Base-by-base conservation (phyloP, 2,797 vertebrate species). In the Poecilia velifera region DNA sequence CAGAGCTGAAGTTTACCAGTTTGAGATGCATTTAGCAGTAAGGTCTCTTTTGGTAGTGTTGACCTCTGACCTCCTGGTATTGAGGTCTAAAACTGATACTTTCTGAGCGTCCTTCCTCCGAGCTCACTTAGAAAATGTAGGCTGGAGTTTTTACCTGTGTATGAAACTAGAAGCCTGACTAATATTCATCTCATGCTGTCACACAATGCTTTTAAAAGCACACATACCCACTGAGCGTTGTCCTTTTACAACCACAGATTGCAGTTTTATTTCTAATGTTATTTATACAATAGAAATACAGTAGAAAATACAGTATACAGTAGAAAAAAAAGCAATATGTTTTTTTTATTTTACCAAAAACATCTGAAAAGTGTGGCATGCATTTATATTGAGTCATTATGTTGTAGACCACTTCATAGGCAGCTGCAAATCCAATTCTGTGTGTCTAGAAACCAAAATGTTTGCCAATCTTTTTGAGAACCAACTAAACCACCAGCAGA, bases 11-110 rank as follows among this genome's bases (percentile, higher is more conserved):
- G 78, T 84, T 82, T 74, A 0, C 45, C 79, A 51, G 0, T 45
- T 81, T 31, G 31, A 79, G 39, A 45, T 77, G 85, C 78, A 82
- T 88, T 90, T 83, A 79, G 77, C 83, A 4, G 83, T 83, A 89
- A 87, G 88, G 82, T 80, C 87, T 80, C 3, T 0, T 10, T 84
- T 78, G 20, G 78, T 68, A 43, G 77, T 7, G 36, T 41, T 78
- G 80, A 86, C 85, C 83, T 87, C 28, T 78, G 74, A 82, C 86
- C 80, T 51, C 77, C 73, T 46, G 77, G 76, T 85, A 79, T 86
- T 81, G 79, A 85, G 82, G 47, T 31, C 66, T 31, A 81, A 73
- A 77, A 71, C 71, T 5, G 49, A 49, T 55, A 3, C 68, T 70
- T 78, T 36, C 47, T 76, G 76, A 53, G 51, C 25, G 22, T 10